phyloP scores from a whole-genome alignment of 2,888 invertebrate species.

The Neoscelio sp. region DNA sequence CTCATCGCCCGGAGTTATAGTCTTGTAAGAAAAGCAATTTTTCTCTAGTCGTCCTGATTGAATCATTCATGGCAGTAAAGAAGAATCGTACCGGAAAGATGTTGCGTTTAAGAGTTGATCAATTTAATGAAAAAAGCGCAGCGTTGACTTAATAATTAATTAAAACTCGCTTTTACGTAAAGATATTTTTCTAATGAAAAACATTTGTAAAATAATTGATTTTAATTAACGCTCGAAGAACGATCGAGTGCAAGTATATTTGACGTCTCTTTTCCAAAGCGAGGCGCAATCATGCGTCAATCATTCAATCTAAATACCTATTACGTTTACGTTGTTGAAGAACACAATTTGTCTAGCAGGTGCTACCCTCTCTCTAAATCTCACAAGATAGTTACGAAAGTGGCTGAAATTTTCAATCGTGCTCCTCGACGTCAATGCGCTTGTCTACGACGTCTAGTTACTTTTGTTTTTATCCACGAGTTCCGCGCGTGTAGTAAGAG shows the following conservation, averaged over 20 bases:
- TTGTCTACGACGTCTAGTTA: conserved; percentile 57
- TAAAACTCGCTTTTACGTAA: too few relatives aligned
- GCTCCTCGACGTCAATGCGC: conserved; percentile 51
- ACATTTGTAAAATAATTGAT: too few relatives aligned
- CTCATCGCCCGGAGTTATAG: conserved; percentile 40
- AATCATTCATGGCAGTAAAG: conserved; percentile 26
- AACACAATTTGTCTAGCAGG: conserved; percentile 62
- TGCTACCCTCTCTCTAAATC: conserved; percentile 52
- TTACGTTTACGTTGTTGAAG: conserved; percentile 60
- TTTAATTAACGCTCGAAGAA: conserved; percentile 7
- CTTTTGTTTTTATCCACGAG: conserved; percentile 60
- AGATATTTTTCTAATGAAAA: not conserved
- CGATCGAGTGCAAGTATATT: conserved; percentile 36
- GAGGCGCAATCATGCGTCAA: conserved; percentile 58
- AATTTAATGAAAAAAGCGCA: conserved; percentile 8
- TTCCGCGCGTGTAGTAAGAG: conserved; percentile 27
- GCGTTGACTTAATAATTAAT: conserved; percentile 4
- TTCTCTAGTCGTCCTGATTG: conserved; percentile 53
- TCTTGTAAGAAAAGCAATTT: conserved; percentile 36
- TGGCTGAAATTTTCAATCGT: conserved; percentile 65
- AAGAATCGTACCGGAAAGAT: conserved; percentile 12
- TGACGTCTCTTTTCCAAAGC: conserved; percentile 35
- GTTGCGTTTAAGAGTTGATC: conserved; percentile 11
- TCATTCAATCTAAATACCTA: conserved; percentile 66
- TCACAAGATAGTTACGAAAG: conserved; percentile 57